Evolutionary conservation across 2,113 vertebrate species (phyloP).

Genomic region (Centropus bengalensis): DNA sequence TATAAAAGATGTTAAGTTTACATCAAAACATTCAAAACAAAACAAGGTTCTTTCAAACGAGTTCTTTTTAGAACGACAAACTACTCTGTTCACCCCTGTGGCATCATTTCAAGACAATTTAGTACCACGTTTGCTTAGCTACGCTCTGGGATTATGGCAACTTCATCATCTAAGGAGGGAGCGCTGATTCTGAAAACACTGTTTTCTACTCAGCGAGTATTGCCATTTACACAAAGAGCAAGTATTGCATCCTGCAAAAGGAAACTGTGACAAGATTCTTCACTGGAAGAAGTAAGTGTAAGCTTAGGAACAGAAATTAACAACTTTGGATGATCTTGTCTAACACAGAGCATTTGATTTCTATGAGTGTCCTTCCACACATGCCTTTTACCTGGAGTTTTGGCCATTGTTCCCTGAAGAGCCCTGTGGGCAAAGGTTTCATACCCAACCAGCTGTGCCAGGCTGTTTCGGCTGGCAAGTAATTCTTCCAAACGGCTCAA

Average conservation of each 20-base stretch:
- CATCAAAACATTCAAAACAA: background rate
- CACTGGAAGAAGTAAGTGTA: background rate
- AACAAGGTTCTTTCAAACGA: background rate
- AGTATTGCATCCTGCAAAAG: background rate
- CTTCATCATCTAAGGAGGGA: background rate
- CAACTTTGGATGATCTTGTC: background rate
- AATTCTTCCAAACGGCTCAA: constrained; percentile 87
- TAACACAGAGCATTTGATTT: background rate
- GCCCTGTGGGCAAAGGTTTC: constrained; percentile 90
- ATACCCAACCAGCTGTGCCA: constrained; percentile 92
- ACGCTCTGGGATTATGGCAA: background rate
- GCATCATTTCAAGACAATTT: background rate
- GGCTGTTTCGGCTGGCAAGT: constrained; percentile 83
- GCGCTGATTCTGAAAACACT: background rate
- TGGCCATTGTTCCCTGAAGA: constrained; percentile 93
- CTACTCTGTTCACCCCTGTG: background rate
- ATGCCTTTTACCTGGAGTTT: constrained; percentile 85
- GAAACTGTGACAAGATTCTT: background rate
- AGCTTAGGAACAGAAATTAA: background rate
- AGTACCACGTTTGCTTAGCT: background rate
- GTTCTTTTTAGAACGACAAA: background rate
- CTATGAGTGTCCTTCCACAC: background rate
- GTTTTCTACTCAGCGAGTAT: background rate
- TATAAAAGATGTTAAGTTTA: background rate
- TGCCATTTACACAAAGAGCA: background rate